These are phyloP conservation scores for Thera britannica DNA, from an alignment of 2,888 invertebrate genomes.

Conservation along the genomic window DNA sequence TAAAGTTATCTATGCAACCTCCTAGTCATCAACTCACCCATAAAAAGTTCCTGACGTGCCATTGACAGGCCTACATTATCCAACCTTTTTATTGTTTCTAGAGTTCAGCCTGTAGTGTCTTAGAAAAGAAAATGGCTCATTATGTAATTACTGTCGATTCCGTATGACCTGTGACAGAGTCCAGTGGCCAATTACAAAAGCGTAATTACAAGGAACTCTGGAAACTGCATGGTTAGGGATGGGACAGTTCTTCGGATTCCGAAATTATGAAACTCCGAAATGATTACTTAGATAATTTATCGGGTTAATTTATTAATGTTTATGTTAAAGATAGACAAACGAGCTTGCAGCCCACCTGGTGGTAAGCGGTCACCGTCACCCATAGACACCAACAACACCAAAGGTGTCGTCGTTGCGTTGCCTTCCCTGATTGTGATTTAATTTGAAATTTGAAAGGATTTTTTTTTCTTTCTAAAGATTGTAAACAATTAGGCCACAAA, in stretches of 20 bases:
- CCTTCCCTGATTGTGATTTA: no score
- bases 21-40: neutral
- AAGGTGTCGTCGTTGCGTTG: no score
- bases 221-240: slow-evolving; percentile 13
- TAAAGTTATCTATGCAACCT: neutral
- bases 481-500: no score
- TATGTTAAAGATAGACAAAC: no score
- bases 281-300: no score
- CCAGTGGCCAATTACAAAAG: slow-evolving; percentile 30
- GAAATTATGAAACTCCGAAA: no score
- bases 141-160: slow-evolving; percentile 29
- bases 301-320: no score
- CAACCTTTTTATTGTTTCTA: slow-evolving; percentile 4
- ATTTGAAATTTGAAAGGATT: no score
- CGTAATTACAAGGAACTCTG: slow-evolving; percentile 26
- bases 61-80: neutral
- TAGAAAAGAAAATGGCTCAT: slow-evolving; percentile 18
- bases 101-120: slow-evolving; percentile 3
- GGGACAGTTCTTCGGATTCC: neutral
- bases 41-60: slow-evolving; percentile 1
- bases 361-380: no score
- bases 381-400: no score
- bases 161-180: slow-evolving; percentile 31
- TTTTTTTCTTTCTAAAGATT: no score
- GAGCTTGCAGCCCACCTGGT: no score